phyloP scores from a whole-genome alignment of 2,888 invertebrate genomes.

The Idaea straminata region DNA sequence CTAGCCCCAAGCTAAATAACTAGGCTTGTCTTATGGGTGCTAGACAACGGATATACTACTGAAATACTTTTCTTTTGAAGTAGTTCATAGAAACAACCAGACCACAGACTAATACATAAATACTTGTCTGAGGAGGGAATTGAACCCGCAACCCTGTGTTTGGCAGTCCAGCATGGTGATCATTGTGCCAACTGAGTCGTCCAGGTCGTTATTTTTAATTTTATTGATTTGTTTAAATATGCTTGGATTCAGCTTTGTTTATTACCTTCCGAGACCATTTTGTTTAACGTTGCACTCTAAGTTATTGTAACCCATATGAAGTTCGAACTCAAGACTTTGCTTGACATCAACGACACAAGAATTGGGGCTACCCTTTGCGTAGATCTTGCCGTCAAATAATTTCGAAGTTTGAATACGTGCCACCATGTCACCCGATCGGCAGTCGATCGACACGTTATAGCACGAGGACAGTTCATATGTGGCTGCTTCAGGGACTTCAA shows the following conservation, averaged over 20 bases:
- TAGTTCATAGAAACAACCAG: too few relatives aligned
- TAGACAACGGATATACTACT: too few relatives aligned
- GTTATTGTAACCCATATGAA: constrained; percentile 95
- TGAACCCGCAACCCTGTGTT: too few relatives aligned
- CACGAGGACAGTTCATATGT: constrained; percentile 96
- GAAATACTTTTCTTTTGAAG: too few relatives aligned
- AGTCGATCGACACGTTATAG: constrained; percentile 96
- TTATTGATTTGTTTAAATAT: neutral
- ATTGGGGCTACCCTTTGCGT: constrained; percentile 96
- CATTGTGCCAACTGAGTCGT: neutral
- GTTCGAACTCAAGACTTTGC: constrained; percentile 92
- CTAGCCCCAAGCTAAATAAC: too few relatives aligned
- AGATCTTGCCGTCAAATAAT: constrained; percentile 95
- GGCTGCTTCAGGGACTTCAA: constrained; percentile 94
- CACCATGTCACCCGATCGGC: constrained; percentile 95
- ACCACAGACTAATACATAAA: too few relatives aligned
- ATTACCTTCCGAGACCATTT: constrained; percentile 88
- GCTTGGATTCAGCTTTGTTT: constrained; percentile 7
- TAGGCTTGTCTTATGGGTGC: too few relatives aligned
- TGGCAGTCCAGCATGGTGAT: too few relatives aligned
- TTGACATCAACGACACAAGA: constrained; percentile 94
- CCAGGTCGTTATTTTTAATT: neutral
- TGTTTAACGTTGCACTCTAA: constrained; percentile 95
- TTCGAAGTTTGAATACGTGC: constrained; percentile 95
- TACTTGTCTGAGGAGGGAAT: too few relatives aligned